phyloP scores from a whole-genome alignment of 30 jellyfish, hydroid and myxozoan genomes.

The Mastigias papua region DNA sequence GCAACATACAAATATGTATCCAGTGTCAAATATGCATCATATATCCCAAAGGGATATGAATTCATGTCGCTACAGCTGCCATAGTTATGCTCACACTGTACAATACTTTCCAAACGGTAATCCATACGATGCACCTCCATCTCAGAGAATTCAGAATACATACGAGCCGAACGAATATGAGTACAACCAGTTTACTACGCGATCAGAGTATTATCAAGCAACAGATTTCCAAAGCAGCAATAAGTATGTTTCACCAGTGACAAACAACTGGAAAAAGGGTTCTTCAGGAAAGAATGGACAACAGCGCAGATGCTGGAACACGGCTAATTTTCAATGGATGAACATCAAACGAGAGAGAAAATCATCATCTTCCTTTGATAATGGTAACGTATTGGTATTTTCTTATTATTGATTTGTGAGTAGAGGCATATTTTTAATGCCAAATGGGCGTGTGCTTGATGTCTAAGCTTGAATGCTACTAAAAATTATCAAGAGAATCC shows the following conservation, averaged over 20 bases:
- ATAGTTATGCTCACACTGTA: constrained; percentile 88
- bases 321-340: constrained; percentile 96
- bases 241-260: constrained; percentile 15
- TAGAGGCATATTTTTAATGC: too few species aligned
- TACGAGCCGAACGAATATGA: constrained; percentile 35
- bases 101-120: constrained; percentile 89
- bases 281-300: constrained; percentile 65
- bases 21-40: constrained; percentile 63
- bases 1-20: constrained; percentile 11
- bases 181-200: constrained; percentile 14
- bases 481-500: too few species aligned
- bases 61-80: constrained; percentile 82
- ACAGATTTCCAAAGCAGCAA: constrained; percentile 32
- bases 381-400: constrained; percentile 23
- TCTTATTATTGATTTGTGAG: too few species aligned
- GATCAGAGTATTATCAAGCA: constrained; percentile 32
- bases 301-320: constrained; percentile 92
- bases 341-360: constrained; percentile 83
- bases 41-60: constrained; percentile 67
- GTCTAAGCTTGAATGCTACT: too few species aligned
- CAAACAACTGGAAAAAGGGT: constrained; percentile 74
- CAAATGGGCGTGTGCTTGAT: too few species aligned
- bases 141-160: constrained; percentile 32
- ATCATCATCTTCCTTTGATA: constrained; percentile 29
- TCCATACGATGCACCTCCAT: constrained; percentile 49